These are phyloP conservation scores for Ellobius talpinus DNA, from an alignment of 2,113 vertebrate genomes.

Conservation along the genomic window DNA sequence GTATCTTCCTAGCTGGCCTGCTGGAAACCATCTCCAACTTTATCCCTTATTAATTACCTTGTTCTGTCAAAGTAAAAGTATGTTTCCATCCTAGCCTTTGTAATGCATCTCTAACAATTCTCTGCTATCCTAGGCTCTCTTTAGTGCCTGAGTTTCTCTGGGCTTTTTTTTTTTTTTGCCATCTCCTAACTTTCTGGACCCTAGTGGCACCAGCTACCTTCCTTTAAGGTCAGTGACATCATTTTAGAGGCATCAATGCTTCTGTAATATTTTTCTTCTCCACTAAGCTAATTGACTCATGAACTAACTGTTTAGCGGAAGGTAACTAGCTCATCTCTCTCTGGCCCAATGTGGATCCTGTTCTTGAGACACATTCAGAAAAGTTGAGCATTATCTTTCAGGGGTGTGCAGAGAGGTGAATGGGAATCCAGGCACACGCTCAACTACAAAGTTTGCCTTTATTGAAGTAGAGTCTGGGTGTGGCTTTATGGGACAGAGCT, in stretches of 20 bases:
- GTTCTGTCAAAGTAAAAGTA: neutral
- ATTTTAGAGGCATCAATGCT: neutral
- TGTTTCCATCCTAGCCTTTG: neutral
- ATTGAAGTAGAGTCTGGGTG: neutral
- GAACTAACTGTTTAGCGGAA: neutral
- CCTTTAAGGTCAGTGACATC: neutral
- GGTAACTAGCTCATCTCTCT: neutral
- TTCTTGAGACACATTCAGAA: neutral
- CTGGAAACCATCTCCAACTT: neutral
- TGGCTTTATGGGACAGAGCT: neutral
- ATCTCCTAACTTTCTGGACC: neutral
- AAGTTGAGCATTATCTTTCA: neutral
- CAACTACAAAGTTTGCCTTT: neutral
- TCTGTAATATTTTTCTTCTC: neutral
- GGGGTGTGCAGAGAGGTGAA: neutral
- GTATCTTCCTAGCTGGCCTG: neutral
- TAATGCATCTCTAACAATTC: neutral
- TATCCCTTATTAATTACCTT: neutral
- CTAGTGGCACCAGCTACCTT: neutral
- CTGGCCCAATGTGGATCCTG: neutral
- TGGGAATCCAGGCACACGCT: neutral
- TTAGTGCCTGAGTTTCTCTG: neutral
- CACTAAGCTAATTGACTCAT: neutral
- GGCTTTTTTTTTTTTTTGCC: neutral
- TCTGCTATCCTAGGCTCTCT: neutral